phyloP scores from a whole-genome alignment of 2,113 vertebrate genomes.

The Paramisgurnus dabryanus region DNA sequence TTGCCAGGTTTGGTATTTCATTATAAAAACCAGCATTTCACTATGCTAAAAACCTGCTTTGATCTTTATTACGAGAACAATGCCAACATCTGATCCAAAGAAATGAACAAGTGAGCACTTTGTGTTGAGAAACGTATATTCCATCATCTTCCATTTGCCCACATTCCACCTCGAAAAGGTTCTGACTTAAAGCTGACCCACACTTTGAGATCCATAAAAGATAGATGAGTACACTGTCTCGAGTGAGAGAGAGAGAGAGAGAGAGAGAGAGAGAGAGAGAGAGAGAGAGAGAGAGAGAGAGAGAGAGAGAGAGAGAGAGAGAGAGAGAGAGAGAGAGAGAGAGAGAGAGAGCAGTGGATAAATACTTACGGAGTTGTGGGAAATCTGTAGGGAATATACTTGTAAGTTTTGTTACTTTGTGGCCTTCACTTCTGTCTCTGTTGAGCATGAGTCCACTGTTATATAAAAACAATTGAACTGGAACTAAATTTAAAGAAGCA shows the following conservation, averaged over 20 bases:
- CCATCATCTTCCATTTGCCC: neutral
- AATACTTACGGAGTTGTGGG: constrained; percentile 8
- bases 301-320: constrained; percentile 12
- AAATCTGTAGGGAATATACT: neutral
- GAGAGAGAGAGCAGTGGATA: neutral
- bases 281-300: constrained; percentile 9
- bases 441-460: constrained; percentile 3
- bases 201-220: constrained; percentile 24
- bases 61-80: neutral
- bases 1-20: neutral
- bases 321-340: neutral
- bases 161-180: neutral
- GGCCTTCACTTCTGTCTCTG: constrained; percentile 2
- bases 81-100: neutral
- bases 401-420: constrained; percentile 2
- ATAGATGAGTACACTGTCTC: constrained; percentile 27
- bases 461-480: neutral
- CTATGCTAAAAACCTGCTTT: neutral
- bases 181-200: neutral
- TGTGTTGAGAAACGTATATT: neutral
- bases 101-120: neutral
- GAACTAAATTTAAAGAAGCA: too few species aligned
- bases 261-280: constrained; percentile 21
- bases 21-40: neutral
- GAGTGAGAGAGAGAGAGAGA: neutral